Evolutionary conservation across 1,140 invertebrate species (phyloP).

Genomic region (Homarus americanus): DNA sequence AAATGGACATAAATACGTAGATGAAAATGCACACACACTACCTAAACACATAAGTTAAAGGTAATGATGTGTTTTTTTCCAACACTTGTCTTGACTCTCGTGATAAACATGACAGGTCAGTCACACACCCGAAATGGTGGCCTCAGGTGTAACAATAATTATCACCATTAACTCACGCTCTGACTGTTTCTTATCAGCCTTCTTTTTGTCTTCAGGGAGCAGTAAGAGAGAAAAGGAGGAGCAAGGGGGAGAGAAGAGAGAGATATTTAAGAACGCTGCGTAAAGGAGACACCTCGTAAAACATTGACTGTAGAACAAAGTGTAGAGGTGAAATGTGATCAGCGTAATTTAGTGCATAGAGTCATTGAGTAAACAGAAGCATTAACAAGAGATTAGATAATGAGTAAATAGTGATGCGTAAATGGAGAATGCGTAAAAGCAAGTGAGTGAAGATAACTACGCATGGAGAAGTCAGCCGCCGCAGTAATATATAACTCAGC

Average conservation of each 20-base stretch:
- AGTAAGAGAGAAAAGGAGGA: slow-evolving; percentile 6
- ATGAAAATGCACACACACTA: neutral
- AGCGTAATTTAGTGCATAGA: too few species aligned
- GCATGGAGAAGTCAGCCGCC: too few species aligned
- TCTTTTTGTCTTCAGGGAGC: neutral
- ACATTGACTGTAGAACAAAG: too few species aligned
- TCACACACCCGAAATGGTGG: too few species aligned
- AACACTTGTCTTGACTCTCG: too few species aligned
- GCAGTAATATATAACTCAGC: neutral
- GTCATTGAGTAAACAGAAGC: too few species aligned
- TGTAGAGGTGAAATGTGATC: too few species aligned
- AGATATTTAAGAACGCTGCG: neutral
- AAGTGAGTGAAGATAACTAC: too few species aligned
- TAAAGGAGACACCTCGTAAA: neutral
- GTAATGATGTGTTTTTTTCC: neutral
- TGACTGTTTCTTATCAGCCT: neutral
- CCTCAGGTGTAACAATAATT: neutral
- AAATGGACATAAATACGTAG: neutral
- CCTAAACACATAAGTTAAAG: neutral
- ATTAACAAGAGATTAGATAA: too few species aligned
- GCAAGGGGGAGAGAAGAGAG: neutral
- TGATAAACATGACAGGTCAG: too few species aligned
- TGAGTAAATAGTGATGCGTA: too few species aligned
- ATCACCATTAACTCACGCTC: neutral
- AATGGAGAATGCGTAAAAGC: too few species aligned